Evolutionary conservation across 2,113 vertebrate species (phyloP).

Genomic region (Tragelaphus strepsiceros): DNA sequence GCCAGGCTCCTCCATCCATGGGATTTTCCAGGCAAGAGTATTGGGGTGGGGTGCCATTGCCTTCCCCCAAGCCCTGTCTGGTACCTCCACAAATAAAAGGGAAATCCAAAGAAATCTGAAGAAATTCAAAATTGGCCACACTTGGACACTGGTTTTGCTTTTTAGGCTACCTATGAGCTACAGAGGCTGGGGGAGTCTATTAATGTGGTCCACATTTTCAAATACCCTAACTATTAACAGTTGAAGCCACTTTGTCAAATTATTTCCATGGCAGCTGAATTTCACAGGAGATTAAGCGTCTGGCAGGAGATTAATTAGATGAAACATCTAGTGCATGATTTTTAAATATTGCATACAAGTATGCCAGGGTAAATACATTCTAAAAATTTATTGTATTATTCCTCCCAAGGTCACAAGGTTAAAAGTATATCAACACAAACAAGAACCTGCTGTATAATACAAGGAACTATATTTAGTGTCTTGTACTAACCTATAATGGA

Average conservation of each 20-base stretch:
- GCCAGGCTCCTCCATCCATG: no score
- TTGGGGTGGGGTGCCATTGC: no score
- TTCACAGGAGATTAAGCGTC: constrained; percentile 65
- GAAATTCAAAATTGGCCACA: neutral
- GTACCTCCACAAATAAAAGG: neutral
- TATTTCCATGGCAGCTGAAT: constrained; percentile 59
- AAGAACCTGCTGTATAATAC: neutral
- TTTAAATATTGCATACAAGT: constrained; percentile 52
- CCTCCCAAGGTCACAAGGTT: neutral
- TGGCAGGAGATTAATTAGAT: constrained; percentile 61
- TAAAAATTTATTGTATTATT: neutral
- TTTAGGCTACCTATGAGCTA: constrained; percentile 19
- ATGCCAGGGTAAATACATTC: constrained; percentile 13
- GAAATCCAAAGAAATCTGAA: neutral
- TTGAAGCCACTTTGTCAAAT: constrained; percentile 59
- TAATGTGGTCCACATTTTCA: constrained; percentile 35
- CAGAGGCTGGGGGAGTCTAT: neutral
- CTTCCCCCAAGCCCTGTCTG: neutral
- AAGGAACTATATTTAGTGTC: neutral
- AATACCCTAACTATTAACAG: constrained; percentile 37
- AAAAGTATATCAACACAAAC: neutral
- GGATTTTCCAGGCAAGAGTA: no score
- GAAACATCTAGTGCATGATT: constrained; percentile 26
- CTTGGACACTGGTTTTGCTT: neutral
- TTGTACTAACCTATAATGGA: neutral